phyloP scores from a whole-genome alignment of 2,888 invertebrate species.

The Lycaena phlaeas region DNA sequence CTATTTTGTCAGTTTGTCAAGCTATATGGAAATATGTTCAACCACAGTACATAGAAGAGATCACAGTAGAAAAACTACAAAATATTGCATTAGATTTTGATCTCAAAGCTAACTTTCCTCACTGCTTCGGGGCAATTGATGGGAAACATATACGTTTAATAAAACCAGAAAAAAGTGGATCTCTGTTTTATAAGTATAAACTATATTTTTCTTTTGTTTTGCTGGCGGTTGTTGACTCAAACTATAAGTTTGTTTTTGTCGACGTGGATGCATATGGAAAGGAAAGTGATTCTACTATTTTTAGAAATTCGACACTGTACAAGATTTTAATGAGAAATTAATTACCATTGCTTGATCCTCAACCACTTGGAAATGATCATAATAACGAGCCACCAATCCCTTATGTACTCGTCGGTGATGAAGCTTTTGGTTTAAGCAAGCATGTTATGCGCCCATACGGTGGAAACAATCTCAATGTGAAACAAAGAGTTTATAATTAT shows the following conservation, averaged over 20 bases:
- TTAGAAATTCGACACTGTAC: constrained; percentile 22
- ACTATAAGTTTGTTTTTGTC: constrained; percentile 24
- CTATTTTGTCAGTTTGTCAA: constrained; percentile 20
- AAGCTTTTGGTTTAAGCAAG: no score
- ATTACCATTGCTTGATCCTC: constrained; percentile 20
- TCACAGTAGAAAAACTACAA: constrained; percentile 20
- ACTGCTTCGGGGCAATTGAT: constrained; percentile 9
- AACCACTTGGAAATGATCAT: constrained; percentile 19
- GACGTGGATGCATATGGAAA: constrained; percentile 24
- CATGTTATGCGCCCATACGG: constrained; percentile 22
- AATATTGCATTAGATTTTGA: constrained; percentile 20
- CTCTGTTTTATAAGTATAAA: constrained; percentile 24
- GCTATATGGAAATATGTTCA: constrained; percentile 20
- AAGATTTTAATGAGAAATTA: constrained; percentile 21
- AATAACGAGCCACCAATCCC: constrained; percentile 17
- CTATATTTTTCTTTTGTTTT: constrained; percentile 23
- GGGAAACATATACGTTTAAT: constrained; percentile 23
- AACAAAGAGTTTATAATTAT: constrained; percentile 20
- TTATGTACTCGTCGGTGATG: constrained; percentile 20
- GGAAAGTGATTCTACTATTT: constrained; percentile 22
- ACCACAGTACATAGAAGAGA: constrained; percentile 17
- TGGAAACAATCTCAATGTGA: constrained; percentile 12
- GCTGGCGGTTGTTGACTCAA: constrained; percentile 22
- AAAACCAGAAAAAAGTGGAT: constrained; percentile 19
- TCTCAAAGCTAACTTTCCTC: constrained; percentile 14